phyloP scores from a whole-genome alignment of 2,888 invertebrate genomes.

The Habrosyne pyritoides region DNA sequence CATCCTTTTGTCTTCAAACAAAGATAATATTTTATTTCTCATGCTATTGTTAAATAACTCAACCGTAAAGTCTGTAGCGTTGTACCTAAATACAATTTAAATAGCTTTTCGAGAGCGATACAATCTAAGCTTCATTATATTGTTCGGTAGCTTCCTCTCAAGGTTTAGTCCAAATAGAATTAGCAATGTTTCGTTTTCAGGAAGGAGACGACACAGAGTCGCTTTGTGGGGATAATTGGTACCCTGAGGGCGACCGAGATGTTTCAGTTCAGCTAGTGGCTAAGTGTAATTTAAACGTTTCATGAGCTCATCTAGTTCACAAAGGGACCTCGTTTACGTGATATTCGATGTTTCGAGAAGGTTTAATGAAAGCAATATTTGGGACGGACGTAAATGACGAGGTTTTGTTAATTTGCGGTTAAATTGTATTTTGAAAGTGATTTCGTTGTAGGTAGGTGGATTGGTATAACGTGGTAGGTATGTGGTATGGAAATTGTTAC shows the following conservation, averaged over 20 bases:
- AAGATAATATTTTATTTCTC: too few relatives aligned
- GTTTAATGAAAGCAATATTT: constrained; percentile 23
- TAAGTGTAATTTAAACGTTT: constrained; percentile 40
- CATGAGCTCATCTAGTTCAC: constrained; percentile 33
- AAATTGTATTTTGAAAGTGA: constrained; percentile 13
- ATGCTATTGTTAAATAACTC: too few relatives aligned
- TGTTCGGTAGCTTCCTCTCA: constrained; percentile 28
- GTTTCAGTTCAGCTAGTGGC: constrained; percentile 15
- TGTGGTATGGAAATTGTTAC: neutral
- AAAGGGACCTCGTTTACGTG: constrained; percentile 48
- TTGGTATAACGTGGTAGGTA: too few relatives aligned
- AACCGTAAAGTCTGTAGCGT: neutral
- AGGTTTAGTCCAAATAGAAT: constrained; percentile 31
- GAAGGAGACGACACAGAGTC: constrained; percentile 44
- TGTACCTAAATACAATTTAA: neutral
- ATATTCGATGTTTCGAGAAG: constrained; percentile 26
- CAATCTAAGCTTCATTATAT: constrained; percentile 24
- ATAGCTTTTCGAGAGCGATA: constrained; percentile 10
- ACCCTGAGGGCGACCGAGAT: constrained; percentile 18
- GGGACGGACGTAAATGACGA: constrained; percentile 22
- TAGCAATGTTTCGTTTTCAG: constrained; percentile 43
- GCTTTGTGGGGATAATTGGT: constrained; percentile 45
- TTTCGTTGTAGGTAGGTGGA: constrained; percentile 13
- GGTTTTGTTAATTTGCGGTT: constrained; percentile 17
- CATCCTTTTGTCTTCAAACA: too few relatives aligned